These are phyloP conservation scores for Drosophila niveifrons DNA, from an alignment of 2,888 invertebrate genomes.

Conservation along the genomic window DNA sequence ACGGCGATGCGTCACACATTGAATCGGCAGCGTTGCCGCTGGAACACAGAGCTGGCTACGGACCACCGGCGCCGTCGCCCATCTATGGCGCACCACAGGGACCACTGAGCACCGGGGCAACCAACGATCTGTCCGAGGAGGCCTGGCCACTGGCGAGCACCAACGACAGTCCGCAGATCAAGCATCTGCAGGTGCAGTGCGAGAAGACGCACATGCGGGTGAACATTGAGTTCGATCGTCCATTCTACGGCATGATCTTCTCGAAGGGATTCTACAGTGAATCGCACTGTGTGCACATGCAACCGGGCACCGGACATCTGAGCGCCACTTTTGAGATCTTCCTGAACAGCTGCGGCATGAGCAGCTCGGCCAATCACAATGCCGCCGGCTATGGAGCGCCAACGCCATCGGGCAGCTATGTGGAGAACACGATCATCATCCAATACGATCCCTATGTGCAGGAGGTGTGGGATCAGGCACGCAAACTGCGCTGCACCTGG, in stretches of 20 bases:
- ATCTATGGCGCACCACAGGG: constrained; percentile 85
- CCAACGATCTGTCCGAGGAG: constrained; percentile 89
- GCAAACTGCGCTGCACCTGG: constrained; percentile 97
- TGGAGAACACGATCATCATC: constrained; percentile 97
- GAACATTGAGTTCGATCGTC: constrained; percentile 97
- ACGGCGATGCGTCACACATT: constrained; percentile 91
- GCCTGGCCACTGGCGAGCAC: constrained; percentile 95
- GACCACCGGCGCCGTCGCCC: constrained; percentile 88
- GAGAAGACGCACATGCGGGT: constrained; percentile 98
- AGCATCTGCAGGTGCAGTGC: constrained; percentile 96
- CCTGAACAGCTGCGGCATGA: constrained; percentile 97
- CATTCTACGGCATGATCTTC: constrained; percentile 98
- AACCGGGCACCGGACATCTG: constrained; percentile 95
- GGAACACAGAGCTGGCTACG: constrained; percentile 92
- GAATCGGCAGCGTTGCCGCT: constrained; percentile 93
- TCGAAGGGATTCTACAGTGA: constrained; percentile 97
- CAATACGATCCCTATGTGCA: constrained; percentile 98
- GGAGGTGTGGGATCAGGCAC: constrained; percentile 97
- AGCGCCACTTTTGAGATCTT: constrained; percentile 97
- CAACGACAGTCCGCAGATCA: constrained; percentile 95
- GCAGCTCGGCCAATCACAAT: constrained; percentile 95
- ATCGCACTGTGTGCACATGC: constrained; percentile 95
- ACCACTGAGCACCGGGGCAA: constrained; percentile 84
- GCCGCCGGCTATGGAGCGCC: constrained; percentile 94
- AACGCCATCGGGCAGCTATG: constrained; percentile 96